Evolutionary conservation across 2,888 invertebrate genomes (phyloP).

Genomic region (Synergus itoensis): DNA sequence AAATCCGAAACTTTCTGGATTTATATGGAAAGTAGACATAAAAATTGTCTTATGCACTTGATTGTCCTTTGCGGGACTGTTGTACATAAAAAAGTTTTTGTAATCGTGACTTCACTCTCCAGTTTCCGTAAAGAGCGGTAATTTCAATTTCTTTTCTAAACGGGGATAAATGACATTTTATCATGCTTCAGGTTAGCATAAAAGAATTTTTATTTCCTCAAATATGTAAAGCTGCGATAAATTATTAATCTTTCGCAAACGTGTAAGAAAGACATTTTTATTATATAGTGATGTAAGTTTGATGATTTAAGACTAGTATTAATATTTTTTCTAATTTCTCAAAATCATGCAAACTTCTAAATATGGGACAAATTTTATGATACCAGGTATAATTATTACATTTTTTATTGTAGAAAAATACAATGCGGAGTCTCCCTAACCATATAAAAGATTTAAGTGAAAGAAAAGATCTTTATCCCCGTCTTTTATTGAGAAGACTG

Average conservation of each 20-base stretch:
- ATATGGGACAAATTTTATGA: background rate
- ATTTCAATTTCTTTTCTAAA: background rate
- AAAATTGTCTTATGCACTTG: conserved; percentile 14
- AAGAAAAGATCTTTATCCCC: background rate
- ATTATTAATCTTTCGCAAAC: background rate
- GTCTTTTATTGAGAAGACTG: background rate
- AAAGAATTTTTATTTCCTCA: background rate
- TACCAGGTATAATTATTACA: too few species aligned
- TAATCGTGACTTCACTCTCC: conserved; percentile 19
- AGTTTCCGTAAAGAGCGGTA: conserved; percentile 20
- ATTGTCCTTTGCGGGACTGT: conserved; percentile 6
- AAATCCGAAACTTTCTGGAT: background rate
- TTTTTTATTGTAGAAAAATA: background rate
- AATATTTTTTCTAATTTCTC: background rate
- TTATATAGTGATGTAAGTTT: background rate
- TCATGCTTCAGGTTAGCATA: background rate
- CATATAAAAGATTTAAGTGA: background rate
- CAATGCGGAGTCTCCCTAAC: background rate
- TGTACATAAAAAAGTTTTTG: conserved; percentile 17
- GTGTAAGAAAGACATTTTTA: background rate
- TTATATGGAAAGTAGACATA: conserved; percentile 12
- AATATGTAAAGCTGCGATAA: background rate
- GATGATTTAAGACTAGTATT: background rate
- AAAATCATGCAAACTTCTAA: background rate
- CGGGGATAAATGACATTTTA: conserved; percentile 31